These are phyloP conservation scores for Drosophila trapezifrons DNA, from an alignment of 1,140 invertebrate species.

Conservation along the genomic window DNA sequence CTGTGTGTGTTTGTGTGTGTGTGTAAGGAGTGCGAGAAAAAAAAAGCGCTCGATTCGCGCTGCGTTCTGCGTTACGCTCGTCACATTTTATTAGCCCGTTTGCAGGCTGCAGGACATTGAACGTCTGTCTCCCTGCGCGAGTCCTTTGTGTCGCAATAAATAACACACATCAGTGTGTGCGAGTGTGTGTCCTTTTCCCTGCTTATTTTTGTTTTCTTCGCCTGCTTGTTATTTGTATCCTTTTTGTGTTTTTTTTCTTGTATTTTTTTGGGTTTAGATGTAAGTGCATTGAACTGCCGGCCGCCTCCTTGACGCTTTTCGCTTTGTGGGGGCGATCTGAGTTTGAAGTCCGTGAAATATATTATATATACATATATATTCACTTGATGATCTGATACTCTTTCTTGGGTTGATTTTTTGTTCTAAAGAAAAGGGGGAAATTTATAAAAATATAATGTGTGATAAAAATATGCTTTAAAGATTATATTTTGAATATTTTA, in stretches of 20 bases:
- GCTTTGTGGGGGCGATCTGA: conserved; percentile 13
- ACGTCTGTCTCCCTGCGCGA: conserved; percentile 66
- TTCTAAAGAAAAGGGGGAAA: too few relatives aligned
- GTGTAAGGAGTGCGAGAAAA: conserved; percentile 15
- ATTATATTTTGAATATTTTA: too few relatives aligned
- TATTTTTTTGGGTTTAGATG: conserved; percentile 52
- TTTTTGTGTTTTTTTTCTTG: conserved; percentile 35
- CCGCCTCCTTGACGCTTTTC: conserved; percentile 43
- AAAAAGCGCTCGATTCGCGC: conserved; percentile 66
- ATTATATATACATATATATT: not conserved
- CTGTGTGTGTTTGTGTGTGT: conserved; percentile 22
- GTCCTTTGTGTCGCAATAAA: conserved; percentile 78
- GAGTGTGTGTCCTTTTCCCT: conserved; percentile 35
- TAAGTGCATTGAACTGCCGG: conserved; percentile 75
- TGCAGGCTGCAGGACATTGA: conserved; percentile 79
- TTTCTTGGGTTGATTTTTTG: not conserved
- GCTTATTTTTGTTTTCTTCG: conserved; percentile 37
- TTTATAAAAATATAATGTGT: too few relatives aligned
- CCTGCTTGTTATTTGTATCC: conserved; percentile 23
- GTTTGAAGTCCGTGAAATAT: not conserved
- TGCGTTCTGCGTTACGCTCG: conserved; percentile 75
- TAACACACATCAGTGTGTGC: conserved; percentile 50
- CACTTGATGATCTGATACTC: conserved; percentile 4
- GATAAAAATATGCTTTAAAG: too few relatives aligned
- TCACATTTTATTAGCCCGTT: conserved; percentile 81